Evolutionary conservation across 1,140 invertebrate genomes (phyloP), one percentile per base, ranked within the genome.

Genomic region (Drosophila chauvacae): DNA sequence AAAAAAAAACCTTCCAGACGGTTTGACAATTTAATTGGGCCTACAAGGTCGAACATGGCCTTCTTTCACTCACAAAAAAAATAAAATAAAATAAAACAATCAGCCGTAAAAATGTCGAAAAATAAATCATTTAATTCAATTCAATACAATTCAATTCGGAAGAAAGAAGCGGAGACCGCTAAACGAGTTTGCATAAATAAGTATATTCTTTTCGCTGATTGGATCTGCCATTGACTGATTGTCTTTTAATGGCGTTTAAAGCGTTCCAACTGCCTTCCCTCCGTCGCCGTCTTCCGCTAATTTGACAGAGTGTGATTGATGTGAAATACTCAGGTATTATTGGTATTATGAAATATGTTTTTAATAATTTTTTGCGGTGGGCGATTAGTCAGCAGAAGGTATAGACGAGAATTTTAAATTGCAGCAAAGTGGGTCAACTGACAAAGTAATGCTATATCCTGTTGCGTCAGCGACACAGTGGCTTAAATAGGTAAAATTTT

Each of bases 11-110:
- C 53, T 56, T 56, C 35, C 53, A 42, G 50, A 39, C 70, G 35
- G 42, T 74, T 84, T 84, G 80, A 88, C 84, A 90, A 82, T 57
- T 84, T 88, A 88, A 88, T 88, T 84, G 84, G 57, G 81, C 18
- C 28, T 16, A 30, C 73, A 66, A 68, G 61, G 62, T 37, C 62
- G 45, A 18, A 71, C 44, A 69, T 11, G 66, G 30, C 69, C 66
- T 51, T 72, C 66, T 73, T 73, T 72, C 45, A 51, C 69, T 42
- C 23, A 11, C 23, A 23, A 30, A 30, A 39, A 47, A 39, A 47
- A 11, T 13, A 39, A 39, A 47, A 23, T 26, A 9, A 28, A 10
- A 16, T 9, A 28, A 56, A 58, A 70, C 63, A 70, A 56, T 70
- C 59, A 48, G 51, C 73, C 23, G 51, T 37, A 66, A 58, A 66